Evolutionary conservation across 2,888 invertebrate genomes (phyloP).

Genomic region (Digitonthophagus gazella): DNA sequence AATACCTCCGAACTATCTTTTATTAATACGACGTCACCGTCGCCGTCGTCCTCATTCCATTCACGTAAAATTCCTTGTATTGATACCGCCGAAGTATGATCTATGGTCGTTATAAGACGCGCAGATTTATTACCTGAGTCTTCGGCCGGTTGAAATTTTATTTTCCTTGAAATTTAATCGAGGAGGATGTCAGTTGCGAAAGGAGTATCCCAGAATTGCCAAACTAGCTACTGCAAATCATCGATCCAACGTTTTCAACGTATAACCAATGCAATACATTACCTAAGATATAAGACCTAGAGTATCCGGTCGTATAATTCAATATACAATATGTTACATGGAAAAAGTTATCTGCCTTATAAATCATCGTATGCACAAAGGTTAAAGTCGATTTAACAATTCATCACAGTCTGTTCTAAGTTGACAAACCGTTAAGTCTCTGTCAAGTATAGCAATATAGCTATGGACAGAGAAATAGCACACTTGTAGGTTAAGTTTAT

Average conservation of each 20-base stretch:
- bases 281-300: not conserved
- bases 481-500: too few species aligned
- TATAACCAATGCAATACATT: not conserved
- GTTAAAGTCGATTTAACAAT: too few species aligned
- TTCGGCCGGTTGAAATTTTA: not conserved
- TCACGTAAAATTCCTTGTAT: not conserved
- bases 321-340: too few species aligned
- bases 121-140: not conserved
- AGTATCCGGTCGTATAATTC: too few species aligned
- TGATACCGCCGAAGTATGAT: not conserved
- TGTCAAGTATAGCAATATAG: too few species aligned
- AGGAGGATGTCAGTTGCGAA: not conserved
- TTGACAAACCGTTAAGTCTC: too few species aligned
- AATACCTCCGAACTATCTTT: not conserved
- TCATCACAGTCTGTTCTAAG: too few species aligned
- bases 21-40: conserved; percentile 1
- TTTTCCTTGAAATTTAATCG: not conserved
- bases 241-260: not conserved
- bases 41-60: not conserved
- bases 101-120: not conserved
- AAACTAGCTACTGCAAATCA: not conserved
- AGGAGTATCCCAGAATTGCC: not conserved
- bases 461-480: too few species aligned
- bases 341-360: too few species aligned
- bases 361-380: too few species aligned